These are phyloP conservation scores for Rhinolophus ferrumequinum DNA, from an alignment of 2,113 vertebrate genomes.

Conservation along the genomic window DNA sequence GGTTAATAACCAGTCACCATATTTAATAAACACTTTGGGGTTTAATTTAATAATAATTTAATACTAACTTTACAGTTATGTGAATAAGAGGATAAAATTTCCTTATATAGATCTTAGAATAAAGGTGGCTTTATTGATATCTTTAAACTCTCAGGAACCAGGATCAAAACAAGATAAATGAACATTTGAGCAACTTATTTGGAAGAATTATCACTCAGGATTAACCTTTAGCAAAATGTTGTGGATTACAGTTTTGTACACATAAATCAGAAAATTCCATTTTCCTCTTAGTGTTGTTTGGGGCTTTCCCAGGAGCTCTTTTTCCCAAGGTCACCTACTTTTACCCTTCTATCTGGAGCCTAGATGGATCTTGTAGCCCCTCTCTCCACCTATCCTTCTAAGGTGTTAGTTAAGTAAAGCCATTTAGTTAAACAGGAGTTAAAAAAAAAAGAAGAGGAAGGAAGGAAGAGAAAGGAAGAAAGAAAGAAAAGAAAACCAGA, in stretches of 20 bases:
- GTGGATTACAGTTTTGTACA: background rate
- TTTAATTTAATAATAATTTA: background rate
- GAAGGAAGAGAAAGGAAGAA: background rate
- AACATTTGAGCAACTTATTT: background rate
- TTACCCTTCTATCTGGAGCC: background rate
- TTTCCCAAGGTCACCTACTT: background rate
- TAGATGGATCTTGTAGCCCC: background rate
- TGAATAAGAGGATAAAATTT: background rate
- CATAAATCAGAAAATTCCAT: background rate
- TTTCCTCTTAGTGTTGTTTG: background rate
- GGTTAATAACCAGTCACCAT: background rate
- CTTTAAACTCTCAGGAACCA: background rate
- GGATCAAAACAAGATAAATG: background rate
- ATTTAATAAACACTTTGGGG: background rate
- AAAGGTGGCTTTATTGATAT: background rate
- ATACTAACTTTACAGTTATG: background rate
- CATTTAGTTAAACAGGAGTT: background rate
- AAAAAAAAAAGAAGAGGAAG: no score
- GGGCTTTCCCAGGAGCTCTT: background rate
- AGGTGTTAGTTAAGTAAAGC: background rate
- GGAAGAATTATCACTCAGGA: background rate
- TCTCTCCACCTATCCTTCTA: background rate
- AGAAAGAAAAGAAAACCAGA: background rate
- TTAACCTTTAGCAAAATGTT: slow-evolving; percentile 5
- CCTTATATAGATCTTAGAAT: background rate